Base-by-base conservation (phyloP, 2,888 invertebrate genomes). In the Papilio demoleus region DNA sequence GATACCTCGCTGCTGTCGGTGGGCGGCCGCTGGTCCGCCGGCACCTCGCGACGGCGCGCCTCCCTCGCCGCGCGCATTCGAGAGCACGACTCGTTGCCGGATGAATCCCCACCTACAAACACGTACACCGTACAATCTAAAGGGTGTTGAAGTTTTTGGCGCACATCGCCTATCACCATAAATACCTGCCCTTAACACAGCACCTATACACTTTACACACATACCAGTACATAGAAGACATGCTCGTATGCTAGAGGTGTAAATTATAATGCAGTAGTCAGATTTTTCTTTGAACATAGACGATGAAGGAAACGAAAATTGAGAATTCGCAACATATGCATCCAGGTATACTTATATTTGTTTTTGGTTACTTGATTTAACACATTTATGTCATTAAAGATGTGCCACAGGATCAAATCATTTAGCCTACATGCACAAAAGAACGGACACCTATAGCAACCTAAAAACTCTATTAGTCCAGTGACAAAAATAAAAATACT, bases 1-100 rank as follows among this genome's bases (percentile, higher is more conserved):
- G 83, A 82, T 92, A 92, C 92, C 92, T 92, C 92, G 88, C 91
- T 91, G 88, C 90, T 92, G 84, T 89, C 90, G 66, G 90, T 89
- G 65, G 91, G 88, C 19, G 85, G 87, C 1, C 87, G 84, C 70
- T 85, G 84, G 71, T 87, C 89, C 1, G 86, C 86, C 1, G 88
- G 91, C 67, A 93, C 92, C 74, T 92, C 93, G 27, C 88, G 88
- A 0, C 92, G 84, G 0, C 93, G 80, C 0, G 89, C 90, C 79
- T 92, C 93, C 64, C 90, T 84, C 0, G 92, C 92, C 22, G 81
- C 91, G 2, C 90, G 86, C 87, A 91, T 89, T 27, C 89, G 85
- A 1, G 93, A 92, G 64, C 91, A 92, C 64, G 92, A 92, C 81
- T 91, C 92, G 79, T 85, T 85, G 70, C 89, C 90, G 0, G 91